Base-by-base conservation (phyloP, 1,140 invertebrate species). In the Dinothrombium tinctorium region DNA sequence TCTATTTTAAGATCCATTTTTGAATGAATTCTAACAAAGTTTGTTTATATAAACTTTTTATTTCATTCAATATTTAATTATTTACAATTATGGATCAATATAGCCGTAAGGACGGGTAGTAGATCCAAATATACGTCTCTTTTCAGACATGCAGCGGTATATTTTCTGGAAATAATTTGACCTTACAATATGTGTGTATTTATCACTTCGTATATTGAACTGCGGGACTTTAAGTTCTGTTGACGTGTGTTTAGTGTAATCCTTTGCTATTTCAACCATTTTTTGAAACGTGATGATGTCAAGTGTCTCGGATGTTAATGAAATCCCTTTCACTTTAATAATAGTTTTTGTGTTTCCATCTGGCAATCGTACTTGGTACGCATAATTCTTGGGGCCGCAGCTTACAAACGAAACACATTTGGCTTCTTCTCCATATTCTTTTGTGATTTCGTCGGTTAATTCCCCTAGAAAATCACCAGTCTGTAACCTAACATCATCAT, bases 401-500 rank as follows among this genome's bases (percentile, higher is more conserved):
- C 14, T 11, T 15, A 17, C 24, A 21, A 37, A 35, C 3, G 8
- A 8, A 17, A 20, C 20, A 29, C 31, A 36, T n/a, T 26, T 23
- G 5, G 12, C 41, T 4, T 15, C 33, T 8, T 7, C 6, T 9
- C 39, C 39, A 37, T 41, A 37, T 4, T 12, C 40, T 9, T 17
- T 32, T 8, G 19, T 8, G n/a, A 42, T 36, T 21, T 42, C 41
- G 37, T 42, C 41, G 17, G 33, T 42, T n/a, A 42, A n/a, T 26
- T 42, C n/a, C 2, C 33, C 41, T 3, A 42, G 33, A 37, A 20
- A 40, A 19, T 42, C 41, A 17, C 41, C 41, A 25, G 3, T 21
- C n/a, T 37, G 4, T 21, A 41, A 32, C 8, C 49, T 40, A 24
- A 48, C 43, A 24, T 47, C 33, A 9, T 37, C 45, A 3, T 5